These are phyloP conservation scores for Plebejus anna DNA, from an alignment of 2,888 invertebrate genomes.

Conservation along the genomic window DNA sequence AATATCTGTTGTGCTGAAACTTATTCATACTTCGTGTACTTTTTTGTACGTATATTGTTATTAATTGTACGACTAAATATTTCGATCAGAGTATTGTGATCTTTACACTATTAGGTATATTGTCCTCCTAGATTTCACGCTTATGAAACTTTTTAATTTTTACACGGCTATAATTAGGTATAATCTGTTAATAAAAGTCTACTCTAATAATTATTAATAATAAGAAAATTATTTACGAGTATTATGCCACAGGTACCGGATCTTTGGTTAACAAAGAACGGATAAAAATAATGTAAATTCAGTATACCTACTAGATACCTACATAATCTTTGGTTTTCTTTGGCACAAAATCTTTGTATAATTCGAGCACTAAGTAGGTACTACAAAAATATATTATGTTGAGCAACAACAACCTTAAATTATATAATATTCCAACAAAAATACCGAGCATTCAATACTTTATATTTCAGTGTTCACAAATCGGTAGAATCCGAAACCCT, in stretches of 20 bases:
- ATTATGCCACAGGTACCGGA: constrained; percentile 73
- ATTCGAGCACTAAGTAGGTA: constrained; percentile 47
- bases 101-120: constrained; percentile 50
- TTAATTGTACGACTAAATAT: constrained; percentile 37
- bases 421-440: constrained; percentile 52
- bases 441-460: constrained; percentile 74
- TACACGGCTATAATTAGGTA: constrained; percentile 14
- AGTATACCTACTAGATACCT: constrained; percentile 34
- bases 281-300: constrained; percentile 5
- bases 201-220: constrained; percentile 50
- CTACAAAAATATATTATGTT: constrained; percentile 59
- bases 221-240: constrained; percentile 57
- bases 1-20: neutral
- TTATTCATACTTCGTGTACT: constrained; percentile 36
- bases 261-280: constrained; percentile 46
- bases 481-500: neutral
- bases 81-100: constrained; percentile 30
- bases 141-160: constrained; percentile 4
- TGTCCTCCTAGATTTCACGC: constrained; percentile 44
- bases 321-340: constrained; percentile 51
- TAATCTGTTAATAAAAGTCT: constrained; percentile 1
- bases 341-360: constrained; percentile 53
- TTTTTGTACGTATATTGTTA: constrained; percentile 44
- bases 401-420: constrained; percentile 64
- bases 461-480: constrained; percentile 36